A percentile compares a stretch with the other conserved stretches of the same genome.
Conservation (phyloP, 2,797 vertebrate species). For the Gymnodraco acuticeps region DNA sequence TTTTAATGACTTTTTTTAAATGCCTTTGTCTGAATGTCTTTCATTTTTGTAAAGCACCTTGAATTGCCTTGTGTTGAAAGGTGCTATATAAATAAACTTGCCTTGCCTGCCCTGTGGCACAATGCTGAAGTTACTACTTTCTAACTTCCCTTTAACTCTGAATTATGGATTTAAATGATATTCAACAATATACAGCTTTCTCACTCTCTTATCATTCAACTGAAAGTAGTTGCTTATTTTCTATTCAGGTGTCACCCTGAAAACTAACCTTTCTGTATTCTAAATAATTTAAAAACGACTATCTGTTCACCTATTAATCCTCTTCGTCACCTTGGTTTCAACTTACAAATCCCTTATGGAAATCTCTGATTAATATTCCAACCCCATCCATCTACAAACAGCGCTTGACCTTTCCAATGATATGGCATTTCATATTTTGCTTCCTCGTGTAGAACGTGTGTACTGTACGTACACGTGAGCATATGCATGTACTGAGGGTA, state of each 20-base stretch:
- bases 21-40: too few species aligned
- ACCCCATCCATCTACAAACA: neutral
- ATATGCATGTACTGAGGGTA: neutral
- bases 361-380: slow-evolving; percentile 4
- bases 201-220: neutral
- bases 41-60: too few species aligned
- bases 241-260: neutral
- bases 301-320: neutral
- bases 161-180: neutral
- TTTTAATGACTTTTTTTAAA: too few species aligned
- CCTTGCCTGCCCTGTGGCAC: neutral
- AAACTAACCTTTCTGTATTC: neutral
- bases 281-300: neutral
- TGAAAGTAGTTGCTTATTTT: neutral
- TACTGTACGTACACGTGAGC: neutral
- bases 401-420: slow-evolving; percentile 14
- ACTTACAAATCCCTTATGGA: neutral
- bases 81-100: too few species aligned
- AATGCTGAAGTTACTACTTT: neutral
- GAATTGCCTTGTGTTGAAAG: too few species aligned
- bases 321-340: slow-evolving; percentile 10
- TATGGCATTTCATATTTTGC: slow-evolving; percentile 7
- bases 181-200: neutral
- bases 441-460: neutral
- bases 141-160: neutral